Percentiles rank a stretch among this genome's conserved stretches.
phyloP scores from a whole-genome alignment of 2,797 vertebrate genomes.

The Anas bernieri region DNA sequence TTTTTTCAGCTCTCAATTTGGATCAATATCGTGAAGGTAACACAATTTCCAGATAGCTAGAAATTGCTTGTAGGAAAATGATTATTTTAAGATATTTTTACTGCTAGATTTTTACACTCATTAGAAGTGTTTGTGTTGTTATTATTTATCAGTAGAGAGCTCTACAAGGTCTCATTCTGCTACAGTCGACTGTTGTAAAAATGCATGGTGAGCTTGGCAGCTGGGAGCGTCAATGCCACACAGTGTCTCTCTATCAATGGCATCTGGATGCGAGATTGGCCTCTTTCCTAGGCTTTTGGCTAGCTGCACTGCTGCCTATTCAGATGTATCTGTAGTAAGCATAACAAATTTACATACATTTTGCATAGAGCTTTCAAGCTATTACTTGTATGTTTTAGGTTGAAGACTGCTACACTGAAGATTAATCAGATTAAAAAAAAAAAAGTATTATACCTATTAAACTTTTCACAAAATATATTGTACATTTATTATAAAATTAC shows the following conservation, averaged over 20 bases:
- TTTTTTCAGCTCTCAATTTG: neutral
- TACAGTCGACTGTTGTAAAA: constrained; percentile 34
- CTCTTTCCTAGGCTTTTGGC: constrained; percentile 76
- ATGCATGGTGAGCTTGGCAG: constrained; percentile 67
- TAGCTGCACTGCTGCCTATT: constrained; percentile 71
- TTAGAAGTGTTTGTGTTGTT: neutral
- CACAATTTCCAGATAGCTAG: neutral
- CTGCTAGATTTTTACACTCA: neutral
- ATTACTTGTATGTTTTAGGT: constrained; percentile 17
- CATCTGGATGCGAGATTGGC: constrained; percentile 79
- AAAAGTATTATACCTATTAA: neutral
- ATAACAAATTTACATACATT: constrained; percentile 70
- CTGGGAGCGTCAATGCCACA: constrained; percentile 70
- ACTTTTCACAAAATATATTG: neutral
- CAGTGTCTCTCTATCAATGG: constrained; percentile 67
- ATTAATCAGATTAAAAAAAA: neutral
- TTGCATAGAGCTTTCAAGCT: constrained; percentile 73
- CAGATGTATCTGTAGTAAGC: constrained; percentile 71
- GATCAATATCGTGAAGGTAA: neutral
- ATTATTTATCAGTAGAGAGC: constrained; percentile 28
- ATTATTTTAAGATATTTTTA: neutral
- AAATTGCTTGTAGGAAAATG: neutral
- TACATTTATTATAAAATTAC: neutral
- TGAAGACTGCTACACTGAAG: constrained; percentile 1
- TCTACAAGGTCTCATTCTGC: constrained; percentile 61